Evolutionary conservation across 2,888 invertebrate genomes (phyloP).

Genomic region (Drosophila borealis): DNA sequence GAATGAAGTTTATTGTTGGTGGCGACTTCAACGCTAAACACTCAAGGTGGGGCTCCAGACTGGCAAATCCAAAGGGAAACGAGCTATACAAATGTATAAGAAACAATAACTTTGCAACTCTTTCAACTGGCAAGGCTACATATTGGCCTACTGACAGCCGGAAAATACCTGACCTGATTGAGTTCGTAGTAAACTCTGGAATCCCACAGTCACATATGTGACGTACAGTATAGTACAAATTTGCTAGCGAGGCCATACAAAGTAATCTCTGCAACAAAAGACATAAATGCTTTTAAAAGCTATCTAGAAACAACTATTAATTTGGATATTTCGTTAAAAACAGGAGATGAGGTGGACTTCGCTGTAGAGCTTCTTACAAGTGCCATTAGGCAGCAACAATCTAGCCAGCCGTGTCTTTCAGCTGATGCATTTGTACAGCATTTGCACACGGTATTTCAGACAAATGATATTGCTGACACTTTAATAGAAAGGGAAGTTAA

Average conservation of each 20-base stretch:
- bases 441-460: background rate
- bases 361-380: too few species aligned
- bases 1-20: constrained; percentile 3
- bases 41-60: background rate
- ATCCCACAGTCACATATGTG: constrained; percentile 6
- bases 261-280: too few species aligned
- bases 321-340: too few species aligned
- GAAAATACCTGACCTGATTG: constrained; percentile 1
- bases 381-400: too few species aligned
- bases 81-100: constrained; percentile 1
- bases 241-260: too few species aligned
- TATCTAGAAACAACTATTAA: too few species aligned
- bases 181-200: constrained; percentile 6
- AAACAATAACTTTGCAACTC: too few species aligned
- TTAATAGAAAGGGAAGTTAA: background rate
- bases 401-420: too few species aligned
- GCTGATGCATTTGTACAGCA: background rate
- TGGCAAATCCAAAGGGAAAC: background rate
- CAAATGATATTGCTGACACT: background rate
- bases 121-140: constrained; percentile 11
- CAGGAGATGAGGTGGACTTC: too few species aligned
- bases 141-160: constrained; percentile 7
- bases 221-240: too few species aligned
- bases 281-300: too few species aligned
- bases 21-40: background rate